Conservation (phyloP, 2,888 invertebrate species). For the Trichopria drosophilae region DNA sequence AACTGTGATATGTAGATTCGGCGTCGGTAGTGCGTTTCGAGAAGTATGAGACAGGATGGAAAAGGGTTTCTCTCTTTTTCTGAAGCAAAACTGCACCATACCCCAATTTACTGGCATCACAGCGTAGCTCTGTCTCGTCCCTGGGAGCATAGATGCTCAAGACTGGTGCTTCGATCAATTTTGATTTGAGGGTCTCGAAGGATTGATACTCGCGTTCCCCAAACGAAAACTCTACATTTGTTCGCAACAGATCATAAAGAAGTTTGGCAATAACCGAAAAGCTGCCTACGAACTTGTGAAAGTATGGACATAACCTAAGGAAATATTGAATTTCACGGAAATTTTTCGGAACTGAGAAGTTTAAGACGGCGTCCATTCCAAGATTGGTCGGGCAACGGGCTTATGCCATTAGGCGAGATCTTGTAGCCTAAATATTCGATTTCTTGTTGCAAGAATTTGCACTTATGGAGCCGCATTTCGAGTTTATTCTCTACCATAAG, state of each 20-base stretch:
- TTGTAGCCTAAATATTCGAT: too few relatives aligned
- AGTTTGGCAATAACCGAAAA: too few relatives aligned
- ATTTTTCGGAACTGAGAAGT: neutral
- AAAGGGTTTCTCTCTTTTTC: neutral
- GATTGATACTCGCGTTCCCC: neutral
- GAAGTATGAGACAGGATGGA: conserved; percentile 1
- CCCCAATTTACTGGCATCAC: neutral
- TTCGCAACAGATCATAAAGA: neutral
- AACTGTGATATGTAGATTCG: too few relatives aligned
- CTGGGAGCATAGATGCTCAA: neutral
- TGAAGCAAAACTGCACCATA: neutral
- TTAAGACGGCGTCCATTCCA: neutral
- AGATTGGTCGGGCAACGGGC: neutral
- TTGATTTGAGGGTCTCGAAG: too few relatives aligned
- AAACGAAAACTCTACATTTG: neutral
- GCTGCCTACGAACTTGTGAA: neutral
- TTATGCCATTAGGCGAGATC: neutral
- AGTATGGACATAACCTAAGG: neutral
- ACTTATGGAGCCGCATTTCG: neutral
- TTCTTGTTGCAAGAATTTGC: neutral
- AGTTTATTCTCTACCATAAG: too few relatives aligned
- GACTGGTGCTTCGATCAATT: neutral
- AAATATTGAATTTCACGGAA: neutral
- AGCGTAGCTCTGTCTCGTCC: neutral
- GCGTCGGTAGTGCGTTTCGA: too few relatives aligned